Evolutionary conservation across 2,888 invertebrate species (phyloP), one percentile per base, ranked within the genome.

Genomic region (Linyphia triangularis): DNA sequence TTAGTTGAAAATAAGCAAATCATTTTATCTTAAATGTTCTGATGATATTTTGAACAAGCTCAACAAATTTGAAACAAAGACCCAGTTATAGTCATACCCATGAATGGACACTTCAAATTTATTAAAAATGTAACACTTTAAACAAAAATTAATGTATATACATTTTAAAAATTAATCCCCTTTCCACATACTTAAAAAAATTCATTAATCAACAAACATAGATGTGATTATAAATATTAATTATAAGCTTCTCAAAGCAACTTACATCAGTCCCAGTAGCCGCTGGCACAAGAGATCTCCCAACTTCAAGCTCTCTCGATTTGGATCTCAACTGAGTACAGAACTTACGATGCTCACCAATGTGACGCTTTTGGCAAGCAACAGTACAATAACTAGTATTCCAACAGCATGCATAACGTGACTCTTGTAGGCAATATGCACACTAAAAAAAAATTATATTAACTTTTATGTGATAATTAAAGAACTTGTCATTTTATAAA

Each of bases 371-470:
- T 61, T 90, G 90, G 67, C 90, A 90, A 2, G 77, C 57, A 59
- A 85, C 43, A 37, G 82, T 88, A 57, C 90, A 90, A 69, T 90
- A 90, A 65, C 84, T 88, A 22, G 90, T 89, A 93, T 98, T 98
- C 98, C 98, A 98, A 92, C 98, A 98, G 92, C 98, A 98, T 93
- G 97, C 97, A 93, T 97, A 97, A 91, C 96, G 95, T 0, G 98
- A 97, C 93, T 98, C 98, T 91, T 96, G 96, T 59, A 95, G 95
- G 93, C 98, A 98, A 92, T 95, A 95, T 0, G 96, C 96, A 93
- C 98, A 98, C 93, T 93, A 91, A 67, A 90, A 88, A 70, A 13
- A 37, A 77, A 85, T n/a, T n/a, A n/a, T n/a, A n/a, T n/a, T n/a
- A n/a, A n/a, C n/a, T n/a, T n/a, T n/a, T n/a, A n/a, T n/a, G n/a